Base-by-base conservation (phyloP, 1,140 invertebrate genomes). In the Campodea augens region DNA sequence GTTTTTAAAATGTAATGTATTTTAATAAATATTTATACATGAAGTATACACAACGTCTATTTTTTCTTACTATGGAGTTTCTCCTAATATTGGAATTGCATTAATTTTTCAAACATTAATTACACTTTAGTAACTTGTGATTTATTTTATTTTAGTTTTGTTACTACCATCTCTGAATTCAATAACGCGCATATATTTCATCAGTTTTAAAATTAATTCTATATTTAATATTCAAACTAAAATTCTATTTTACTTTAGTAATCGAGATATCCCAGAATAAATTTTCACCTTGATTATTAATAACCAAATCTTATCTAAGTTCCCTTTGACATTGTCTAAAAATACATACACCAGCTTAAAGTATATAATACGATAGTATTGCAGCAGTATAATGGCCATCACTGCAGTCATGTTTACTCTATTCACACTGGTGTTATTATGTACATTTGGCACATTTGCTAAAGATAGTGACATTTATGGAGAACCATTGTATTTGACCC, bases 401-500 rank as follows among this genome's bases (percentile, higher is more conserved):
- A 10, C 7, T 32, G 15, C 27, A 15, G 27, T 32, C 7, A 15
- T 32, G 7, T 10, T 32, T 7, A 10, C 15, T 7, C 7, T 7
- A 15, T 32, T 32, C 27, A 32, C 15, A 7, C 27, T 32, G 7
- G 7, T 7, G 27, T 10, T 32, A 32, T 15, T 15, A 32, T 32
- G 27, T 15, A 15, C 15, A 10, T 32, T 32, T 15, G 60, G 62
- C 44, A 57, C 60, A n/a, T n/a, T n/a, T n/a, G n/a, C n/a, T n/a
- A n/a, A n/a, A n/a, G n/a, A n/a, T n/a, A n/a, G n/a, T n/a, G n/a
- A n/a, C n/a, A n/a, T n/a, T n/a, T n/a, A n/a, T 46, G 63, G 62
- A 4, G 41, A 60, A 23, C 60, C 63, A 2, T 41, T 64, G 5
- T 64, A 60, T 44, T 47, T 65, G 1, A 58, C 61, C 13, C 63